Evolutionary conservation across 1,140 invertebrate genomes (phyloP).

Genomic region (Diprion similis): DNA sequence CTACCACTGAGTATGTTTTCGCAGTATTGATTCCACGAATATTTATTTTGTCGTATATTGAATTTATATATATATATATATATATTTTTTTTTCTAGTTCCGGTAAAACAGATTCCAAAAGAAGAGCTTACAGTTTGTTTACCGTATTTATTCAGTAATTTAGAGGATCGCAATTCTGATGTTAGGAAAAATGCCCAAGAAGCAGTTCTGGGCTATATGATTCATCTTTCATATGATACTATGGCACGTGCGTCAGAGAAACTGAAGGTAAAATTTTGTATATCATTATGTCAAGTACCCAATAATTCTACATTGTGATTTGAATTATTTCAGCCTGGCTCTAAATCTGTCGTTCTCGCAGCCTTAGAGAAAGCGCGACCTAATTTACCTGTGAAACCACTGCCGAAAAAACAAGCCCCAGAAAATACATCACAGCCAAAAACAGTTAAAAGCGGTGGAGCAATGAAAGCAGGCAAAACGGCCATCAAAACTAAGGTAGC

Average conservation of each 20-base stretch:
- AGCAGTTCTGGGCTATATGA: constrained; percentile 90
- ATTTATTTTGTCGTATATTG: constrained; percentile 19
- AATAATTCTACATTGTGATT: constrained; percentile 5
- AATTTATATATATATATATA: constrained; percentile 10
- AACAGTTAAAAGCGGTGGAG: constrained; percentile 66
- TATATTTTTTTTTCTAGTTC: constrained; percentile 58
- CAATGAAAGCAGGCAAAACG: constrained; percentile 60
- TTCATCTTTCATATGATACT: constrained; percentile 86
- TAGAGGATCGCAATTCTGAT: constrained; percentile 91
- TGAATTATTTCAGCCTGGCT: constrained; percentile 70
- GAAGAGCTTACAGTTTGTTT: constrained; percentile 84
- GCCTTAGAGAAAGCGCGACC: constrained; percentile 86
- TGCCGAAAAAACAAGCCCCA: constrained; percentile 65
- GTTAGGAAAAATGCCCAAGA: constrained; percentile 91
- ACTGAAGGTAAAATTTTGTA: constrained; percentile 71
- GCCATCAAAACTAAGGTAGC: constrained; percentile 49
- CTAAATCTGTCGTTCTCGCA: constrained; percentile 79
- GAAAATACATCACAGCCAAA: constrained; percentile 57
- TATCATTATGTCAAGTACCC: constrained; percentile 11
- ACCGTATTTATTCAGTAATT: constrained; percentile 79
- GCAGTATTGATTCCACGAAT: constrained; percentile 2
- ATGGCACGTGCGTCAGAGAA: constrained; percentile 83
- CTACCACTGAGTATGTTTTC: constrained; percentile 71
- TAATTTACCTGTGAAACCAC: constrained; percentile 83
- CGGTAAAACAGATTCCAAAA: constrained; percentile 76